Evolutionary conservation across 2,888 invertebrate genomes (phyloP).

Genomic region (Hanleya hanleyi): DNA sequence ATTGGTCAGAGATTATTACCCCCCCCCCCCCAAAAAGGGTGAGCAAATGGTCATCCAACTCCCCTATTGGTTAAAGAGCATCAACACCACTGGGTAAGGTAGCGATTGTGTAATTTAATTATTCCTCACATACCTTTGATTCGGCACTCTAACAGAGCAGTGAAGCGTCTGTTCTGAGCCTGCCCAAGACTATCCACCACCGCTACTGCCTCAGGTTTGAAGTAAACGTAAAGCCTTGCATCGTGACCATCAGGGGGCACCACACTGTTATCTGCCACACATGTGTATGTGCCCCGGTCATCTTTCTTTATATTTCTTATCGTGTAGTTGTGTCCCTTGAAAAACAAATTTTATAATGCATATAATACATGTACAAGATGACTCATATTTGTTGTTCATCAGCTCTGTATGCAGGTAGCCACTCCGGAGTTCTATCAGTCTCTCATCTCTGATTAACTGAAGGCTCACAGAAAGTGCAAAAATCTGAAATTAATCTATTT

Average conservation of each 20-base stretch:
- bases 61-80: not conserved
- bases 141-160: constrained; percentile 68
- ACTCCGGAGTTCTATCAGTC: too few relatives aligned
- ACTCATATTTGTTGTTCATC: too few relatives aligned
- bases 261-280: constrained; percentile 72
- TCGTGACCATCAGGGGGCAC: constrained; percentile 68
- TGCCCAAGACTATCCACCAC: constrained; percentile 71
- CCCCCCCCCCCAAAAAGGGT: not conserved
- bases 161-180: constrained; percentile 66
- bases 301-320: constrained; percentile 50
- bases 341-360: constrained; percentile 1
- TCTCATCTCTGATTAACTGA: too few relatives aligned
- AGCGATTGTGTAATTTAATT: too few relatives aligned
- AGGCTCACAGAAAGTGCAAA: too few relatives aligned
- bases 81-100: not conserved
- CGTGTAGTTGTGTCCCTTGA: constrained; percentile 49
- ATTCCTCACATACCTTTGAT: constrained; percentile 60
- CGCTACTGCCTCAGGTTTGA: constrained; percentile 58
- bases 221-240: constrained; percentile 64
- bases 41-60: too few relatives aligned
- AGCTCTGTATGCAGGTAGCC: too few relatives aligned
- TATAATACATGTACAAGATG: not conserved
- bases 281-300: constrained; percentile 69
- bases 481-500: too few relatives aligned
- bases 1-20: too few relatives aligned